Evolutionary conservation across 92 coral and sea anemone genomes (phyloP), one percentile per base, ranked within the genome.

Genomic region (Porites lobata): DNA sequence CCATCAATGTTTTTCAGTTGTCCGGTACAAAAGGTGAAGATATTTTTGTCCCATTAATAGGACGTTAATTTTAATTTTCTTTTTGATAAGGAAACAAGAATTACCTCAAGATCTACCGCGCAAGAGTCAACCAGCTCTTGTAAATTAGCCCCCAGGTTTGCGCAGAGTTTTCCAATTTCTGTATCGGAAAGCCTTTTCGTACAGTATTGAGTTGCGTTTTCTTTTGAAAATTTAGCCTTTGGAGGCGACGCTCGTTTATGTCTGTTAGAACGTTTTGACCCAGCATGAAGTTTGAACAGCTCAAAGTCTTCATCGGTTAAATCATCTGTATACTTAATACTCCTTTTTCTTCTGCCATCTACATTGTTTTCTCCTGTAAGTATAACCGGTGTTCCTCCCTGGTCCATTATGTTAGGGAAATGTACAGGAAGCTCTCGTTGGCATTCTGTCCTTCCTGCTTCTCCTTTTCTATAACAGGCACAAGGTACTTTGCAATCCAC

Each of bases 191-290:
- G n/a, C 18, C n/a, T 74, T 24, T 52, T 38, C 15, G 2, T 18
- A 18, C 78, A 74, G 63, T 74, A 74, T 7, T 26, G 78, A 1
- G 78, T 74, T 8, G 78, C 78, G 38, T 74, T 74, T 51, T 18
- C 78, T 1, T 74, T 74, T 1, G 63, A 6, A 53, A 74, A 69
- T 29, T 10, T 3, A 1, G 26, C 38, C 17, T 51, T 19, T 1
- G 5, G 21, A 2, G 58, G 32, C 7, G 9, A 22, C 4, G 26
- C 29, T 0, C 78, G 61, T 20, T 53, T 74, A 18, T 8, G 56
- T 2, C 78, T 62, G 13, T 61, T 14, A 26, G 65, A 74, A 17
- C 6, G 19, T 13, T 6, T 21, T 70, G 75, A 38, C 7, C 74
- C 74, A 69, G 6, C 14, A 19, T 9, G 10, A 19, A 15, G 63